These are phyloP conservation scores for Drosophila suzukii DNA, from an alignment of 1,140 invertebrate species.

Conservation along the genomic window DNA sequence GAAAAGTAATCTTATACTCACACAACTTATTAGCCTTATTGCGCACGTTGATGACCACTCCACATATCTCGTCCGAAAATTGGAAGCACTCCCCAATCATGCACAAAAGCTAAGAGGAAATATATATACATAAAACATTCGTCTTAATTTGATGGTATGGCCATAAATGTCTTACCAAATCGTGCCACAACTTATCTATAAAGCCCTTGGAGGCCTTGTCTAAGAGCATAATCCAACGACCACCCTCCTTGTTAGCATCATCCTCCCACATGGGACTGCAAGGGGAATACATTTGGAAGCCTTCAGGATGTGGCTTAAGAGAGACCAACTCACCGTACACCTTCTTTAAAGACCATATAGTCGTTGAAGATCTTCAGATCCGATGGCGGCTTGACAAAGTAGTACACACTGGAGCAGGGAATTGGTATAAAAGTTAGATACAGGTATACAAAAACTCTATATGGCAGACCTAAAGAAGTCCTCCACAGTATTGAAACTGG, in stretches of 20 bases:
- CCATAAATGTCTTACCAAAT: conserved; percentile 89
- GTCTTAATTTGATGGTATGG: neutral
- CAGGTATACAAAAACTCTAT: neutral
- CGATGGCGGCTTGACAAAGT: conserved; percentile 97
- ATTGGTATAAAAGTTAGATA: conserved; percentile 74
- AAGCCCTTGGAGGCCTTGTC: conserved; percentile 93
- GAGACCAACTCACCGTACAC: conserved; percentile 88
- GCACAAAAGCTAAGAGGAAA: conserved; percentile 88
- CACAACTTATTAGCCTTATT: conserved; percentile 95
- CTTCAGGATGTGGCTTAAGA: too few relatives aligned
- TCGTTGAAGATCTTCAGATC: conserved; percentile 96
- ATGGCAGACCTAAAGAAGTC: conserved; percentile 93
- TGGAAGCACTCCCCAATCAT: conserved; percentile 99
- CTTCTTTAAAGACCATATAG: conserved; percentile 98
- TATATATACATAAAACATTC: neutral
- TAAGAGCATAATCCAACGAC: conserved; percentile 97
- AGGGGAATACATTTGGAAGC: neutral
- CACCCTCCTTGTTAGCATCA: conserved; percentile 92
- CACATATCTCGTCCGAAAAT: conserved; percentile 95
- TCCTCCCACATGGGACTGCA: conserved; percentile 99
- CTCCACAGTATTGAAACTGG: conserved; percentile 98
- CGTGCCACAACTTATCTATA: conserved; percentile 97
- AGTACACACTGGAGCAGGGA: conserved; percentile 93
- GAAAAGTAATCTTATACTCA: conserved; percentile 33
- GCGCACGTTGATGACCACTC: conserved; percentile 97